Evolutionary conservation across 30 jellyfish, hydroid and myxozoan genomes (phyloP), one percentile per base, ranked within the genome.

Genomic region (Chironex yamaguchii): DNA sequence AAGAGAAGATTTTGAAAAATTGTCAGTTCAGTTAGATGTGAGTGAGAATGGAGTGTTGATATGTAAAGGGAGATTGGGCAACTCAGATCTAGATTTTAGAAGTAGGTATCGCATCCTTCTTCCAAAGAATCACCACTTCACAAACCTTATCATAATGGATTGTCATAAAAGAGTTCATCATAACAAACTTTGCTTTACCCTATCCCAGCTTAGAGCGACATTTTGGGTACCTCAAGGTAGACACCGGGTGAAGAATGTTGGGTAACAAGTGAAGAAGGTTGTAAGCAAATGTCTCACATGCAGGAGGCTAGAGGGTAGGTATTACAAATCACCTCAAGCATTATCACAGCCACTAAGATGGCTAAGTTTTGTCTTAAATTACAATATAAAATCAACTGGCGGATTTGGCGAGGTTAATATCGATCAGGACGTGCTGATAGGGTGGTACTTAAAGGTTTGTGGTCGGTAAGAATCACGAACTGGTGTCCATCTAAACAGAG

Each of bases 181-280:
- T 62, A 69, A 69, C 72, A 71, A 71, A 65, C 82, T 84, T 21
- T 0, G 87, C 24, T 84, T 73, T 0, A 84, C 88, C 27, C 66
- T 84, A 68, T 87, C 93, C 1, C 87, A 84, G 53, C 30, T 84
- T 2, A 84, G 88, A 25, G 12, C 81, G 11, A 84, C 36, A 52
- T 84, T 84, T 48, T 84, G 88, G 88, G 87, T 84, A 26, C 72
- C 88, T 3, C 81, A 58, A 72, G 88, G 93, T 29, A 84, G 93
- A 31, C 93, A 84, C 35, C 87, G 35, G 31, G 73, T 84, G 11
- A 84, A 84, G 75, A 68, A n/a, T n/a, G n/a, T n/a, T n/a, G n/a
- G n/a, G n/a, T n/a, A n/a, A 53, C 87, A 50, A 29, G 73, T 84
- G 11, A 84, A 84, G 75, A 68, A 42, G 53, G 93, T 83, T 12